A percentile compares a stretch with the other conserved stretches of the same genome.
Conservation (phyloP, 2,888 invertebrate genomes). For the Polymixis lichenea region DNA sequence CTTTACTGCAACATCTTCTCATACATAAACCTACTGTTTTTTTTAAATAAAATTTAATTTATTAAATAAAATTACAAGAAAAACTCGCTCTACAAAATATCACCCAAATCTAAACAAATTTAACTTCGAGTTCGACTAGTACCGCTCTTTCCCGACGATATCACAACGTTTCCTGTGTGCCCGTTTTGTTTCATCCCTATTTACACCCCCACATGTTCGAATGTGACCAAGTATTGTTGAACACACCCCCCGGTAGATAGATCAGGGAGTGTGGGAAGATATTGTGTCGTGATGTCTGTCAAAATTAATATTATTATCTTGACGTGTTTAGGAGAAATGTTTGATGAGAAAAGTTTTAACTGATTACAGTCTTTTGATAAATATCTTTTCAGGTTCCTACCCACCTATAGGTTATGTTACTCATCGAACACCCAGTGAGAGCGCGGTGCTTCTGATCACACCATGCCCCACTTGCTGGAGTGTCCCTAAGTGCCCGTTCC, state of each 20-base stretch:
- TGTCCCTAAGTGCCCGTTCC: not conserved
- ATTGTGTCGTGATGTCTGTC: conserved; percentile 2
- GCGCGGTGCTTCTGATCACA: not conserved
- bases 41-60: too few species aligned
- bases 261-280: conserved; percentile 12
- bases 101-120: not conserved
- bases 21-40: too few species aligned
- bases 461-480: not conserved
- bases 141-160: conserved; percentile 29
- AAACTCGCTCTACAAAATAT: too few species aligned
- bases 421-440: not conserved
- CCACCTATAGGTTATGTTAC: too few species aligned
- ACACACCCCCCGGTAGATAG: conserved; percentile 12
- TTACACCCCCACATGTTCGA: conserved; percentile 31
- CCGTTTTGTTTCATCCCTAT: conserved; percentile 61
- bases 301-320: conserved; percentile 7
- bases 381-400: not conserved
- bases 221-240: conserved; percentile 49
- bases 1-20: too few species aligned
- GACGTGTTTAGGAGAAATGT: not conserved
- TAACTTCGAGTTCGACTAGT: conserved; percentile 52
- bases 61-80: too few species aligned
- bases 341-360: conserved; percentile 28
- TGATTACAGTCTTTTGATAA: not conserved
- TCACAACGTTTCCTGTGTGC: conserved; percentile 53